phyloP scores from a whole-genome alignment of 2,797 vertebrate genomes.

The Hyperoplus immaculatus region DNA sequence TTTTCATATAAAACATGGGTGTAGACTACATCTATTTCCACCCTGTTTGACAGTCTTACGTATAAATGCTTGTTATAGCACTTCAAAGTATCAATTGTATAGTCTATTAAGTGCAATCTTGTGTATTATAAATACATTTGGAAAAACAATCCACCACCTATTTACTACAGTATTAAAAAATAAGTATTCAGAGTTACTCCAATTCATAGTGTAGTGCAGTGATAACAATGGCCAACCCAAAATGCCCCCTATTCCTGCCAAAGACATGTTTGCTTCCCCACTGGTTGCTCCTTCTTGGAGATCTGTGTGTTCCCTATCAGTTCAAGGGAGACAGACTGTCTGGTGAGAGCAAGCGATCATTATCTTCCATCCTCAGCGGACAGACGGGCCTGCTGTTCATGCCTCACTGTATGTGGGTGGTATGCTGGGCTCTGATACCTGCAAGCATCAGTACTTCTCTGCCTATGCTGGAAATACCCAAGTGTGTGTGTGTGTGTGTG shows the following conservation, averaged over 20 bases:
- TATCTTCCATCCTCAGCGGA: conserved; percentile 71
- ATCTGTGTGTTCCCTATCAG: conserved; percentile 65
- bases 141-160: not conserved
- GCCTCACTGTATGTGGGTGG: conserved; percentile 72
- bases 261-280: conserved; percentile 23
- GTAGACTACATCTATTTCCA: not conserved
- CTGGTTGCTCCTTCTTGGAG: conserved; percentile 40
- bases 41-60: not conserved
- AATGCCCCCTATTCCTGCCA: conserved; percentile 1
- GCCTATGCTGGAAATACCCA: conserved; percentile 45
- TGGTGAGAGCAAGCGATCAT: conserved; percentile 74
- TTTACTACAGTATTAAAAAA: not conserved
- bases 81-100: not conserved
- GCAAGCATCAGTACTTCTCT: conserved; percentile 34
- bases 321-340: conserved; percentile 78
- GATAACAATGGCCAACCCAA: not conserved
- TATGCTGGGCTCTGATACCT: conserved; percentile 58
- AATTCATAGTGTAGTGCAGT: not conserved
- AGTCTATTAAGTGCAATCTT: not conserved
- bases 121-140: not conserved
- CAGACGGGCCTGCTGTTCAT: conserved; percentile 71
- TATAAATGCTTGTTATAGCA: not conserved
- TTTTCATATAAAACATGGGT: not conserved
- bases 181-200: not conserved
- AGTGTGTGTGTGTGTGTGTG: not conserved